Evolutionary conservation across 2,888 invertebrate genomes (phyloP), one percentile per base, ranked within the genome.

Genomic region (Harmothoe impar): DNA sequence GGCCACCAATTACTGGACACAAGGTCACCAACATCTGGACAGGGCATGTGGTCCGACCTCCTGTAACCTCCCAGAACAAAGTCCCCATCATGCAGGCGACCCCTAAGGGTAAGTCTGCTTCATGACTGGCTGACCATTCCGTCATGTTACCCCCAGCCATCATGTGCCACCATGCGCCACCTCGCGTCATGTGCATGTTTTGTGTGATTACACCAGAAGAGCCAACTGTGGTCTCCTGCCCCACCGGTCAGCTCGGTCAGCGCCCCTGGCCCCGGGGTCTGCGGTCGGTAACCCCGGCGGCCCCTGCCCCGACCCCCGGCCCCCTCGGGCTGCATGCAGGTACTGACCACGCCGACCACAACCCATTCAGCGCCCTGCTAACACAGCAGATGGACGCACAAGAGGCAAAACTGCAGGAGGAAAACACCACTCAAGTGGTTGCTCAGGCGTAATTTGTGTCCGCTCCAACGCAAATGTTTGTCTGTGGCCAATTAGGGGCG

Each of bases 41-140:
- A 81, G 35, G 81, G 81, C 81, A 81, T 43, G 81, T 25, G 77
- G 77, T 3, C 62, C 62, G 20, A 20, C 62, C 62, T n/a, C 62
- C 62, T 3, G 43, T 43, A 52, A 52, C 62, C 62, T 20, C 12
- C n/a, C 62, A 20, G 62, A 20, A 81, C 81, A 81, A 33, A 43
- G 43, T 20, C 23, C 20, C 81, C 81, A n/a, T n/a, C n/a, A n/a
- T n/a, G n/a, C 20, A 20, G 17, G 7, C n/a, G 33, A 43, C 43
- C 35, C 81, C 81, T 1, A 33, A 20, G 81, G 35, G 3, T 7
- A 15, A 17, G 81, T 23, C 3, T 43, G 23, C 35, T 81, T 81
- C 81, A 81, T 81, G 81, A 81, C 81, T 81, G 35, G 81, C 81
- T 81, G 81, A 81, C 81, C 81, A 81, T 81, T 81, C 81, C 81